Evolutionary conservation across 2,797 vertebrate genomes (phyloP), one percentile per base, ranked within the genome.

Genomic region (Epinephelus awoara): DNA sequence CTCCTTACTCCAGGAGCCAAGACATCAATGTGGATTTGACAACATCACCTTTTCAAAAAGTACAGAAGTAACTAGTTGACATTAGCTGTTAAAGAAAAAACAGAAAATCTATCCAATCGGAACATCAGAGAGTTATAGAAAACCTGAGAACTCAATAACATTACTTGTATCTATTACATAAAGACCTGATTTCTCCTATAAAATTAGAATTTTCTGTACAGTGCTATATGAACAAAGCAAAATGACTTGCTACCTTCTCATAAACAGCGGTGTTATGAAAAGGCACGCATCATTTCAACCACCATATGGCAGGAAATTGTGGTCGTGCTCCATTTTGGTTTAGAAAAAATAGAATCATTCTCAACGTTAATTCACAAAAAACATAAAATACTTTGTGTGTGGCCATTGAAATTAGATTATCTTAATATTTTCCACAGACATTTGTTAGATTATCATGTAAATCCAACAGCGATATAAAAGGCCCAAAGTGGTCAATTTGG

Each of bases 171-270:
- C 93, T 95, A 93, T 95, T 95, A 95, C 93, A 95, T 94, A 96
- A 96, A 96, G 93, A 96, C 95, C 95, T 96, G 95, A 96, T 95
- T 95, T 94, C 84, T 93, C 92, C 94, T 96, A 96, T 95, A 96
- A 96, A 96, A 95, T 94, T 96, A 95, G 93, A 95, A 84, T 95
- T 95, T 96, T 95, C 94, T 96, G 95, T 96, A 96, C 96, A 96
- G 93, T 94, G 94, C 94, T 94, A 93, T 96, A 95, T 95, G 93
- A 96, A 95, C 92, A 95, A 95, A 95, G 92, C 92, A 93, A 93
- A 94, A 93, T 92, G 92, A 95, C 89, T 92, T 80, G 91, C 91
- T 89, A 89, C 93, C 94, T 96, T 94, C 87, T 94, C 95, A 95
- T 94, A 94, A 95, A 94, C 91, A 85, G 83, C 80, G 10, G 82